These are phyloP conservation scores for Pseudochaenichthys georgianus DNA, from an alignment of 2,797 vertebrate genomes.

Conservation along the genomic window DNA sequence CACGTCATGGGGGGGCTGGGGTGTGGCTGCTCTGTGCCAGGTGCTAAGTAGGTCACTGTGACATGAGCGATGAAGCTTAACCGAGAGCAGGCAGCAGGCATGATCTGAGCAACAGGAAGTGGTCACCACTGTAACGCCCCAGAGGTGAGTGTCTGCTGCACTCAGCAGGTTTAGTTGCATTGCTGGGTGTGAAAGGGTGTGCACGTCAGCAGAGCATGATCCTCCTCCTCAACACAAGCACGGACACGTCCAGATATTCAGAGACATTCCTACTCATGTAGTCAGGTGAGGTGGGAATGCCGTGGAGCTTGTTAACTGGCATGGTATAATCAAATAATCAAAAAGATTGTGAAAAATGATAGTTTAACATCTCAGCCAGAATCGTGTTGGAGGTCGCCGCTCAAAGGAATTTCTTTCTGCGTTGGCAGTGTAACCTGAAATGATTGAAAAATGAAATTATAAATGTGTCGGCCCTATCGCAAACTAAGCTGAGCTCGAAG, in stretches of 20 bases:
- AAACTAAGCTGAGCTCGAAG: background rate
- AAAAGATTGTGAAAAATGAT: background rate
- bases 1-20: slow-evolving; percentile 34
- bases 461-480: too few species aligned
- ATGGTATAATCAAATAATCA: background rate
- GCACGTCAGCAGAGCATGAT: slow-evolving; percentile 9
- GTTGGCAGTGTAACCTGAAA: background rate
- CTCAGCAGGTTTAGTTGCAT: slow-evolving; percentile 37
- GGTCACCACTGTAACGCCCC: slow-evolving; percentile 11
- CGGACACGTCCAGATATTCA: slow-evolving; percentile 25
- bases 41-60: slow-evolving; percentile 86
- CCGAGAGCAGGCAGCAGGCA: slow-evolving; percentile 45
- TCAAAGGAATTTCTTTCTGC: background rate
- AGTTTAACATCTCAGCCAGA: background rate
- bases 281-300: background rate
- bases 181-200: slow-evolving; percentile 19
- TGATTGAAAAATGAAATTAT: background rate
- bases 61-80: slow-evolving; percentile 74
- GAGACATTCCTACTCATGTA: background rate
- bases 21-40: slow-evolving; percentile 58
- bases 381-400: background rate
- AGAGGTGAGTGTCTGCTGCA: slow-evolving; percentile 6
- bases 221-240: slow-evolving; percentile 11
- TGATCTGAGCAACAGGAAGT: slow-evolving; percentile 12
- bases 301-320: background rate